Conservation (phyloP, 1,140 invertebrate genomes). For the Magallana gigas region DNA sequence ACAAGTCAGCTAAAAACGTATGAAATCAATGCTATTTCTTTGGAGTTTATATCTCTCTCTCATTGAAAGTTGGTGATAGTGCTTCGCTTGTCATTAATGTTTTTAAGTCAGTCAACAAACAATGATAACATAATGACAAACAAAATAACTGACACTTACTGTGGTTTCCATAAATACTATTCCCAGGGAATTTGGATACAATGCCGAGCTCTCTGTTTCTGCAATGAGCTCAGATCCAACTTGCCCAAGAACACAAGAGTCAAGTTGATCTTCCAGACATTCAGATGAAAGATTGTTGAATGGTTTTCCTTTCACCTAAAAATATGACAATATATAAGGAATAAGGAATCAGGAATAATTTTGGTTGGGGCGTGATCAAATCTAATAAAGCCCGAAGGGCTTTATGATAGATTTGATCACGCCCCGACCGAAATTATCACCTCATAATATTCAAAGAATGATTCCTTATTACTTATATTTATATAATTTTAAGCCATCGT, state of each 20-base stretch:
- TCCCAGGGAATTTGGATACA: slow-evolving; percentile 4
- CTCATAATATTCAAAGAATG: too few relatives aligned
- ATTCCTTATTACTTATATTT: too few relatives aligned
- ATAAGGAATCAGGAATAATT: too few relatives aligned
- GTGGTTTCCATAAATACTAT: not conserved
- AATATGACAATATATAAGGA: not conserved
- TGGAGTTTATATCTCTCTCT: not conserved
- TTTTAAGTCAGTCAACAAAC: not conserved
- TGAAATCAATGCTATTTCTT: not conserved
- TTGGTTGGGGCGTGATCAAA: too few relatives aligned
- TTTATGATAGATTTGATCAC: too few relatives aligned
- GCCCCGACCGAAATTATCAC: too few relatives aligned
- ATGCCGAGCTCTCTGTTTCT: not conserved
- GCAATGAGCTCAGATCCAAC: not conserved
- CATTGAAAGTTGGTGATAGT: not conserved
- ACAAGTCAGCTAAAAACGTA: not conserved
- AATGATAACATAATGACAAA: not conserved
- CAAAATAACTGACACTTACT: not conserved
- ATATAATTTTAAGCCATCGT: too few relatives aligned
- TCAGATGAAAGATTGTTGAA: not conserved
- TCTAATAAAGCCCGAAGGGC: too few relatives aligned
- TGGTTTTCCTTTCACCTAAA: not conserved
- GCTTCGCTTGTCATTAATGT: not conserved
- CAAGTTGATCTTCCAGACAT: not conserved
- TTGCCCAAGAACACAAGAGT: not conserved